These are phyloP conservation scores for Ceraclea dissimilis DNA, from an alignment of 2,888 invertebrate genomes.

Conservation along the genomic window DNA sequence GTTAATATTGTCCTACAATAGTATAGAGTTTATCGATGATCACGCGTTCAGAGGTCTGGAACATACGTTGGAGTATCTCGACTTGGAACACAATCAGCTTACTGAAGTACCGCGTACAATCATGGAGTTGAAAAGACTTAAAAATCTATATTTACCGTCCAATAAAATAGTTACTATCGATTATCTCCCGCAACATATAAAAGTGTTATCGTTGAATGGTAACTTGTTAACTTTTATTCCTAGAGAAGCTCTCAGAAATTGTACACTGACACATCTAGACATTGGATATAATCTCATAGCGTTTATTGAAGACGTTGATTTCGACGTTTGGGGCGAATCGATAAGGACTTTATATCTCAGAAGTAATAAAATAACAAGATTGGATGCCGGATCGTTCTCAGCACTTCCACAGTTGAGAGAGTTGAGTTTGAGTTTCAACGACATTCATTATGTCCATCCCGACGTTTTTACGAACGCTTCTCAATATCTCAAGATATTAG, in stretches of 20 bases:
- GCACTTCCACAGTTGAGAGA: conserved; percentile 73
- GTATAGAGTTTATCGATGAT: conserved; percentile 59
- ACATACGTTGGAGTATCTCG: conserved; percentile 70
- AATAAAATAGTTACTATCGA: conserved; percentile 61
- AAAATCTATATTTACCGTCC: conserved; percentile 76
- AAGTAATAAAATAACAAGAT: conserved; percentile 74
- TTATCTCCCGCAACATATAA: conserved; percentile 60
- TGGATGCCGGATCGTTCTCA: conserved; percentile 63
- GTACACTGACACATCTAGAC: conserved; percentile 72
- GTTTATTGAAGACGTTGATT: conserved; percentile 68
- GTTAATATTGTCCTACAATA: conserved; percentile 73
- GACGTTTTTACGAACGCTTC: conserved; percentile 74
- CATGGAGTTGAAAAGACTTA: conserved; percentile 57
- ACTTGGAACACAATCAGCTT: conserved; percentile 74
- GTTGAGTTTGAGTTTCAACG: conserved; percentile 86
- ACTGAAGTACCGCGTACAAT: conserved; percentile 63
- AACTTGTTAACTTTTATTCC: conserved; percentile 73
- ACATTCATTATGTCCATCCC: conserved; percentile 72
- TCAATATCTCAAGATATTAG: conserved; percentile 69
- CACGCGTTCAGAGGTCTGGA: conserved; percentile 67
- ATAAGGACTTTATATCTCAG: conserved; percentile 73
- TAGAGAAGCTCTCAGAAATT: conserved; percentile 59
- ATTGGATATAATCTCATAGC: conserved; percentile 81
- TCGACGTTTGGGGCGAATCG: conserved; percentile 69
- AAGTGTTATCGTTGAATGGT: conserved; percentile 72